These are phyloP conservation scores for Oscheius sp. DNA, from an alignment of 2,888 invertebrate species.

Conservation along the genomic window DNA sequence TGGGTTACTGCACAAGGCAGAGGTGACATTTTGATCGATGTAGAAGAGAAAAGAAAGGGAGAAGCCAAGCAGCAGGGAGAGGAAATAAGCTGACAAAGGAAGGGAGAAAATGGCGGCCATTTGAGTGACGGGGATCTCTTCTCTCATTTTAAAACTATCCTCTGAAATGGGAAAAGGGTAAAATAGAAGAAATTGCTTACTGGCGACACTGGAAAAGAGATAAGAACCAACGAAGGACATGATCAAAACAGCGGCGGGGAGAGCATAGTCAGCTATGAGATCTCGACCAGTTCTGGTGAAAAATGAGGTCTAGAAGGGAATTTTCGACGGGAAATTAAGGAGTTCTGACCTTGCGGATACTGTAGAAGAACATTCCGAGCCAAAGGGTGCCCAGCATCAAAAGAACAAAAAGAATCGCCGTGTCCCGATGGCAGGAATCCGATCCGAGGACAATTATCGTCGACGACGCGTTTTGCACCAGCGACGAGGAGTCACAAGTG, in stretches of 20 bases:
- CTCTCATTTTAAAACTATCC: slow-evolving; percentile 76
- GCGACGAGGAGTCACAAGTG: not conserved
- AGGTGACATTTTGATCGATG: slow-evolving; percentile 80
- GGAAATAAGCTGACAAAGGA: slow-evolving; percentile 65
- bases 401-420: slow-evolving; percentile 78
- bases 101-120: slow-evolving; percentile 75
- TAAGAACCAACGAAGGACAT: slow-evolving; percentile 79
- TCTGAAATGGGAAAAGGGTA: slow-evolving; percentile 72
- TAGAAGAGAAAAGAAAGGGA: slow-evolving; percentile 79
- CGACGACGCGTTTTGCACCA: not conserved
- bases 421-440: slow-evolving; percentile 74
- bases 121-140: slow-evolving; percentile 73
- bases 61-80: slow-evolving; percentile 78
- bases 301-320: slow-evolving; percentile 60
- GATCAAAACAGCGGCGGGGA: slow-evolving; percentile 78
- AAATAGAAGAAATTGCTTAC: slow-evolving; percentile 73
- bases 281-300: slow-evolving; percentile 75
- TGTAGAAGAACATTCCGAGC: slow-evolving; percentile 78
- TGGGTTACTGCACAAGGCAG: slow-evolving; percentile 79
- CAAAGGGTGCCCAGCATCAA: slow-evolving; percentile 79
- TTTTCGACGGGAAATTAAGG: not conserved
- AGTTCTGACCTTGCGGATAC: slow-evolving; percentile 77
- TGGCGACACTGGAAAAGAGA: slow-evolving; percentile 77
- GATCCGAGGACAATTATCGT: not conserved
- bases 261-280: slow-evolving; percentile 79